Percentiles rank a stretch among this genome's conserved stretches.
Conservation (phyloP, 2,888 invertebrate genomes). For the Calephelis perditalis region DNA sequence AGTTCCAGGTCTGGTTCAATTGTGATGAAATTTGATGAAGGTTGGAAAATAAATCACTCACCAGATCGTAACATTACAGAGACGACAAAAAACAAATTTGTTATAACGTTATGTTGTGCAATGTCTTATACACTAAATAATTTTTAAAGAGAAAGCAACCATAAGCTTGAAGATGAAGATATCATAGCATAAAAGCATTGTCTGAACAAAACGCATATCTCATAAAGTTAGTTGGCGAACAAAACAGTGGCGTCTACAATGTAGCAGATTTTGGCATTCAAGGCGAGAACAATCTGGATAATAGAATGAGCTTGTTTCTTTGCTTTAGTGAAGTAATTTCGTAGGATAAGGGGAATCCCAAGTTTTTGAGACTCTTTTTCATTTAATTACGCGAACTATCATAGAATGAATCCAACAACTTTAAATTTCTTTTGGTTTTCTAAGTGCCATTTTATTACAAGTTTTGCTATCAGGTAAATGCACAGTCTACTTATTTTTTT, state of each 20-base stretch:
- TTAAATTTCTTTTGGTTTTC: too few species aligned
- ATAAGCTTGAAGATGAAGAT: slow-evolving; percentile 50
- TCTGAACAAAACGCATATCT: slow-evolving; percentile 60
- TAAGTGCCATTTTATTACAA: not conserved
- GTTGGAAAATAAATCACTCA: too few species aligned
- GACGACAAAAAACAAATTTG: too few species aligned
- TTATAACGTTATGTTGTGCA: too few species aligned
- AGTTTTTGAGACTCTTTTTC: slow-evolving; percentile 5
- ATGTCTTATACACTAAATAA: not conserved
- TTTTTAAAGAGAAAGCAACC: slow-evolving; percentile 42
- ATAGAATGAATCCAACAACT: too few species aligned
- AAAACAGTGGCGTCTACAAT: slow-evolving; percentile 55
- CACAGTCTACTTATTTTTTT: too few species aligned
- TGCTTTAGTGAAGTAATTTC: slow-evolving; percentile 24
- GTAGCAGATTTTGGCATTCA: slow-evolving; percentile 63
- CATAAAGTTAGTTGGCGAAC: slow-evolving; percentile 69
- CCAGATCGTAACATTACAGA: too few species aligned
- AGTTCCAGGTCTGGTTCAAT: too few species aligned
- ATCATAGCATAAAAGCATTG: slow-evolving; percentile 59
- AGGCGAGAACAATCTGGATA: slow-evolving; percentile 72
- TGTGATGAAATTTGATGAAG: too few species aligned
- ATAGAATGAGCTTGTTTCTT: slow-evolving; percentile 65
- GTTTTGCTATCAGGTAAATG: too few species aligned
- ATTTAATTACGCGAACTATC: not conserved
- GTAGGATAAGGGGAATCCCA: slow-evolving; percentile 24